Conservation (phyloP, 2,113 vertebrate genomes). For the Heterotilapia buettikoferi region DNA sequence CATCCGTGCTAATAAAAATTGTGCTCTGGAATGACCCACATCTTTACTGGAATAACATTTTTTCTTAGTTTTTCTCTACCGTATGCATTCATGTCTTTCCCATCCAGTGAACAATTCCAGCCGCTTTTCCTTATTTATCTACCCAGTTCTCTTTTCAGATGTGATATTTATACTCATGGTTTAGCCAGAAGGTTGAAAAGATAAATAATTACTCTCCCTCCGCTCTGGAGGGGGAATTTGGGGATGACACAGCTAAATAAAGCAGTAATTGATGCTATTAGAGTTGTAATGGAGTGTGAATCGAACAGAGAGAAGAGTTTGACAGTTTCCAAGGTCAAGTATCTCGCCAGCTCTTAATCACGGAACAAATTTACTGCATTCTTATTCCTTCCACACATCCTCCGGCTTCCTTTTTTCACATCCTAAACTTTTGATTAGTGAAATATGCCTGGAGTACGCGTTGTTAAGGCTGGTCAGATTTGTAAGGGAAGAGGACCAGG, state of each 20-base stretch:
- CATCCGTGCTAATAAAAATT: constrained; percentile 49
- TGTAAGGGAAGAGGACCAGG: background rate
- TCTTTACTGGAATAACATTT: constrained; percentile 26
- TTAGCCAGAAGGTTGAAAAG: constrained; percentile 11
- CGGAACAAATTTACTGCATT: constrained; percentile 17
- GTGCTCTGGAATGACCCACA: constrained; percentile 33
- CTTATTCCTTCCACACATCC: background rate
- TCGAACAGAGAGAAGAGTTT: constrained; percentile 25
- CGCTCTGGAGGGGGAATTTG: constrained; percentile 6
- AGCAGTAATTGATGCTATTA: constrained; percentile 49
- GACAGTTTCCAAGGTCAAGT: constrained; percentile 57
- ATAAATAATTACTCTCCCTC: constrained; percentile 29
- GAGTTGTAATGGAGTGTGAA: constrained; percentile 48
- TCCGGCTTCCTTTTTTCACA: background rate
- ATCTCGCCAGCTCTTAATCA: constrained; percentile 6
- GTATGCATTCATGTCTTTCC: background rate
- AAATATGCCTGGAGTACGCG: background rate
- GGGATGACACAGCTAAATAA: constrained; percentile 39
- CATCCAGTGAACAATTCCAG: background rate
- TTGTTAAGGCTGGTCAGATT: background rate
- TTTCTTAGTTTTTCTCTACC: background rate
- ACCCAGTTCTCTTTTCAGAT: background rate
- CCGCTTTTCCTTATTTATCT: background rate
- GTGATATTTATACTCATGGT: background rate
- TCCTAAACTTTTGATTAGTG: constrained; percentile 6